These are phyloP conservation scores for Pheosia gnoma DNA, from an alignment of 2,888 invertebrate genomes.

Conservation along the genomic window DNA sequence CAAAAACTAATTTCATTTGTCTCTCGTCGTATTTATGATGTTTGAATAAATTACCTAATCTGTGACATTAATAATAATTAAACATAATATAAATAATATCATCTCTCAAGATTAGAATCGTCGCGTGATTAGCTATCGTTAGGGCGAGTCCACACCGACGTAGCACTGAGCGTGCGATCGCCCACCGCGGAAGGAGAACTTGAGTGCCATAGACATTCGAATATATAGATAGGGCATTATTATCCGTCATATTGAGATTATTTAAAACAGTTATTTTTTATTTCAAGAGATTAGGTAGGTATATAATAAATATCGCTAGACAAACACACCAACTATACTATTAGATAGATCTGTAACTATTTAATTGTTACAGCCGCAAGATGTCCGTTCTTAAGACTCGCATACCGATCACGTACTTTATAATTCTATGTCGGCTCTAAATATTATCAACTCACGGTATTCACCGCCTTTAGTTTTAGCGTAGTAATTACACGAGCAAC, in stretches of 20 bases:
- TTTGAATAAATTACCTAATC: neutral
- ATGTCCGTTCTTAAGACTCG: too few species aligned
- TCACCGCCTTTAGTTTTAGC: conserved; percentile 62
- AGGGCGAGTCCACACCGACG: conserved; percentile 58
- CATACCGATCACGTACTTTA: too few species aligned
- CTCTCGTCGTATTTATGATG: neutral
- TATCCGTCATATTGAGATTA: too few species aligned
- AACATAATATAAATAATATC: conserved; percentile 26
- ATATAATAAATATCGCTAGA: too few species aligned
- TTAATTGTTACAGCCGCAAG: too few species aligned
- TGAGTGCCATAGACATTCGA: conserved; percentile 6
- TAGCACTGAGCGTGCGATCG: conserved; percentile 27
- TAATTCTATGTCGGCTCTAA: conserved; percentile 15
- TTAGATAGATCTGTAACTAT: too few species aligned
- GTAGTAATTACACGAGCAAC: conserved; percentile 67
- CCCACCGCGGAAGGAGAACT: conserved; percentile 2
- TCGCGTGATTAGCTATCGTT: conserved; percentile 64
- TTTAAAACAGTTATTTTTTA: too few species aligned
- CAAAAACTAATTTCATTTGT: too few species aligned
- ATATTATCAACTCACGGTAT: conserved; percentile 17
- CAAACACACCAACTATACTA: too few species aligned
- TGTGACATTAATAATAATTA: conserved; percentile 5
- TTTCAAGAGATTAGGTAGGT: too few species aligned
- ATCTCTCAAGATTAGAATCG: conserved; percentile 57
- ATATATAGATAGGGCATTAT: conserved; percentile 23